These are phyloP conservation scores for Camelus dromedarius DNA, from an alignment of 2,113 vertebrate species.

Conservation along the genomic window DNA sequence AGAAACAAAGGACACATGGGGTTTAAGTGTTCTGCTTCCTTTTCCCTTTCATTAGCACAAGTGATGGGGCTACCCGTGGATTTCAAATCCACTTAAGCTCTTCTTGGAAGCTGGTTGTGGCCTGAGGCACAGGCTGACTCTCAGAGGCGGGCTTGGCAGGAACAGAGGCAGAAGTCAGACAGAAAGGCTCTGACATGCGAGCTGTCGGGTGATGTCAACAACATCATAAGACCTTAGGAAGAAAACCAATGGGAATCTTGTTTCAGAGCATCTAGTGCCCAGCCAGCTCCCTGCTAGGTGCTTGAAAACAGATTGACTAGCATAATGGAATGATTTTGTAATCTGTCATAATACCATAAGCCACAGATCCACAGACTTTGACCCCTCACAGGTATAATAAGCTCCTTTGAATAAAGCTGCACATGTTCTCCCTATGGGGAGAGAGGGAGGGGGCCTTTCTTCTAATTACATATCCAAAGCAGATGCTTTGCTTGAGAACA, in stretches of 20 bases:
- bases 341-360: conserved; percentile 97
- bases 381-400: conserved; percentile 97
- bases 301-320: conserved; percentile 94
- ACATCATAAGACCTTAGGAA: conserved; percentile 91
- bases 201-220: conserved; percentile 91
- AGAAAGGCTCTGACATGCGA: conserved; percentile 90
- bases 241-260: conserved; percentile 85
- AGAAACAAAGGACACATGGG: conserved; percentile 84
- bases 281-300: conserved; percentile 83
- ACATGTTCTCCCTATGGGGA: conserved; percentile 88
- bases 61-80: conserved; percentile 68
- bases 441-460: conserved; percentile 74
- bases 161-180: conserved; percentile 90
- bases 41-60: conserved; percentile 85
- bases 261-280: conserved; percentile 85
- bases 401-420: conserved; percentile 90
- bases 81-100: conserved; percentile 77
- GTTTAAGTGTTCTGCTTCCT: conserved; percentile 77
- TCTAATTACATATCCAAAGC: conserved; percentile 92
- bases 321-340: conserved; percentile 97
- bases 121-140: conserved; percentile 81
- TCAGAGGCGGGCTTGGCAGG: conserved; percentile 81
- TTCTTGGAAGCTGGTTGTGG: conserved; percentile 73
- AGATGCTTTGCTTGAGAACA: conserved; percentile 94
- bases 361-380: conserved; percentile 96